Evolutionary conservation across 2,797 vertebrate genomes (phyloP).

Genomic region (Huso huso): DNA sequence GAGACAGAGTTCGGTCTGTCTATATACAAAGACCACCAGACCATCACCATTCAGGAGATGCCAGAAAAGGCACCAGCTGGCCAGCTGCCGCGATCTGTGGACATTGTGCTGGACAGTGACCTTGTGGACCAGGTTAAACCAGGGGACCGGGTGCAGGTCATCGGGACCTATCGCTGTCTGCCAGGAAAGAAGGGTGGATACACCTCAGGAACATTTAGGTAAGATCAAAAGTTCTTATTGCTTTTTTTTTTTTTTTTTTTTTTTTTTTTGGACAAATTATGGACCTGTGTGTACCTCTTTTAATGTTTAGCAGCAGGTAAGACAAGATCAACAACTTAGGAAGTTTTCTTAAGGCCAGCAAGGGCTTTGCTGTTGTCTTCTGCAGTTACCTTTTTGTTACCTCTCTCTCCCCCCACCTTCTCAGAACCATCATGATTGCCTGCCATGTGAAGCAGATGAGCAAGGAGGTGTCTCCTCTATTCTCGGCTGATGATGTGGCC

Average conservation of each 20-base stretch:
- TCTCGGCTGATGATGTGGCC: conserved; percentile 79
- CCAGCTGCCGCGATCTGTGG: conserved; percentile 90
- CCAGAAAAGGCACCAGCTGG: conserved; percentile 94
- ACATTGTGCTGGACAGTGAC: conserved; percentile 89
- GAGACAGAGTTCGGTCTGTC: conserved; percentile 94
- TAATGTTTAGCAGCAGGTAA: no score
- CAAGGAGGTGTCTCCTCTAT: conserved; percentile 72
- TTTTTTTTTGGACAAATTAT: not conserved
- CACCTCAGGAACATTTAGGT: conserved; percentile 93
- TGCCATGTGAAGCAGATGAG: conserved; percentile 88
- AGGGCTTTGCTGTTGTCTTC: not conserved
- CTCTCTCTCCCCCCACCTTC: not conserved
- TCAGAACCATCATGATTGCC: conserved; percentile 88
- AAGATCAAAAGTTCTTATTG: conserved; percentile 1
- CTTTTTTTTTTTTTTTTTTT: not conserved
- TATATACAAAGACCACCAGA: conserved; percentile 91
- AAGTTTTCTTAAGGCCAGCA: not conserved
- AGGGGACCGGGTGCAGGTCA: conserved; percentile 83
- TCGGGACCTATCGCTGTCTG: conserved; percentile 91
- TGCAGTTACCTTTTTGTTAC: not conserved
- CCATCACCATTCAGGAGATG: conserved; percentile 96
- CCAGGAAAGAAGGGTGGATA: conserved; percentile 90
- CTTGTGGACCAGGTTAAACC: conserved; percentile 87
- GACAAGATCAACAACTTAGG: no score
- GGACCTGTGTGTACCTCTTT: no score